phyloP scores from a whole-genome alignment of 2,888 invertebrate species.

The Dasypogon diadema region DNA sequence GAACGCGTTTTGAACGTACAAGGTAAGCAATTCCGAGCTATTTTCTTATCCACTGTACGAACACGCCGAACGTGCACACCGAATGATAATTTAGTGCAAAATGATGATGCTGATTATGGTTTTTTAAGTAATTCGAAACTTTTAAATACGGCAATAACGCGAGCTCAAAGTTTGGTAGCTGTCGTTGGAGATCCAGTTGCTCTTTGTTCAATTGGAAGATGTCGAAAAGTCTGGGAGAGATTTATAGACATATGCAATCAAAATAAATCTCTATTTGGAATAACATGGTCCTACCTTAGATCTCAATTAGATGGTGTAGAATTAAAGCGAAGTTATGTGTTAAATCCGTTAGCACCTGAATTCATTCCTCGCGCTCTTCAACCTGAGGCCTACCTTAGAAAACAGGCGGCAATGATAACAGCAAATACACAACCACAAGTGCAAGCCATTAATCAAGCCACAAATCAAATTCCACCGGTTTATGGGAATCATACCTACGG shows the following conservation, averaged over 20 bases:
- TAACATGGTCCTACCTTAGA: conserved; percentile 77
- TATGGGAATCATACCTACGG: conserved; percentile 57
- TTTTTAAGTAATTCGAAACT: conserved; percentile 86
- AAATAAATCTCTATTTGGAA: conserved; percentile 78
- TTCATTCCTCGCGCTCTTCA: conserved; percentile 77
- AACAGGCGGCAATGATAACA: conserved; percentile 64
- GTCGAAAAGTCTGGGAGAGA: conserved; percentile 84
- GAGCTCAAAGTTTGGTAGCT: conserved; percentile 85
- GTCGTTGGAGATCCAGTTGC: conserved; percentile 89
- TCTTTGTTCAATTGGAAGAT: conserved; percentile 82
- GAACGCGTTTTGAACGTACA: conserved; percentile 87
- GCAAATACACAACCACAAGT: conserved; percentile 53
- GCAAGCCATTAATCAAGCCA: conserved; percentile 23
- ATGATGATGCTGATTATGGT: conserved; percentile 79
- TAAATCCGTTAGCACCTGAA: conserved; percentile 86
- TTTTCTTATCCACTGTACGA: conserved; percentile 81
- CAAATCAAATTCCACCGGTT: conserved; percentile 54
- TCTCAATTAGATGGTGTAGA: conserved; percentile 80
- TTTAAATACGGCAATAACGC: conserved; percentile 84
- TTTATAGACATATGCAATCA: conserved; percentile 80
- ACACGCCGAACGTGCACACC: conserved; percentile 79
- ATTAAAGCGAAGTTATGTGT: conserved; percentile 78
- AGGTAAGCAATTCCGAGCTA: conserved; percentile 87
- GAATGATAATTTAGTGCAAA: conserved; percentile 63
- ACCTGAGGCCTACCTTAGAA: conserved; percentile 69